Base-by-base conservation (phyloP, 2,888 invertebrate species). In the Ochropleura leucogaster region DNA sequence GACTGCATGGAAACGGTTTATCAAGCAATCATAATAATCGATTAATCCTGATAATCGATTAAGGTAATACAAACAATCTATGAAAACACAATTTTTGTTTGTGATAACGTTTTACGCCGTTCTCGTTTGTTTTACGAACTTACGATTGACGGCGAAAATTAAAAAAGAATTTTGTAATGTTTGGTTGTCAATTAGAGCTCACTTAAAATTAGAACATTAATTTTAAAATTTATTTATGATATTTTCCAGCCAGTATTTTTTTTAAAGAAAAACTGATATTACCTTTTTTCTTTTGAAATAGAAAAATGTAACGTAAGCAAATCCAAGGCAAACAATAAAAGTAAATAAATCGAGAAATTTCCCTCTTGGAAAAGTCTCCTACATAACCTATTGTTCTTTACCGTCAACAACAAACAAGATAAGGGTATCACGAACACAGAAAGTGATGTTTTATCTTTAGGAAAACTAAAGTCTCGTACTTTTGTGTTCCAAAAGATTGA, bases 281-380 rank as follows among this genome's bases (percentile, higher is more conserved):
- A 1, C 10, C 20, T 30, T 51, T 60, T 3, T 40, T n/a, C 40
- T 18, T 8, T 40, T 9, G 8, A 8, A 9, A 6, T 12, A 66
- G 0, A 51, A 9, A 63, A 44, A 49, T 20, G 47, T 44, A 6
- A 55, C 12, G 49, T 63, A 55, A n/a, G 0, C 30, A 44, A 40
- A 47, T 60, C 49, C 20, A 30, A 68, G 57, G 9, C 20, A 62
- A 74, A 30, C 30, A 49, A 70, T 67, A 46, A 20, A 9, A 40
- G 12, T 46, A 68, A 30, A 76, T 55, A 80, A 53, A 55, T 63
- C 60, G n/a, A 59, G 47, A 74, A 65, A 65, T 51, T 72, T 55
- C 18, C 30, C 53, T 14, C 40, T 7, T 16, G 5, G 59, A 44
- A 55, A 70, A 68, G 16, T 46, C 62, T 64, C 46, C 65, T 66